A percentile compares a stretch with the other conserved stretches of the same genome.
phyloP scores from a whole-genome alignment of 1,140 invertebrate species.

The Meloidogyne chitwoodi region DNA sequence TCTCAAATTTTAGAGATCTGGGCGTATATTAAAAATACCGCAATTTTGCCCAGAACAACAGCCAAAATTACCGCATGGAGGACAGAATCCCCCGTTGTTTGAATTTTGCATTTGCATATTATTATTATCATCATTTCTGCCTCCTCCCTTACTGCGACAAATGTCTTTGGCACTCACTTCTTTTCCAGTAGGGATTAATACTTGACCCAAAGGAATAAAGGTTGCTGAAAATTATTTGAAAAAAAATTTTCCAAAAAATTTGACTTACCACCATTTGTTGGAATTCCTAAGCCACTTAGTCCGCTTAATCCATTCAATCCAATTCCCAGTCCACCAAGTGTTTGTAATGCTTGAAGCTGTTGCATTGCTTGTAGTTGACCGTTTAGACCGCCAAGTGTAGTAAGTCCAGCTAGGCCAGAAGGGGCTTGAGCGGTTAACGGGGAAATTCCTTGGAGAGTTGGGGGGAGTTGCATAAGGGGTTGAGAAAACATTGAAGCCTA shows the following conservation, averaged over 20 bases:
- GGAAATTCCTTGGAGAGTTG: not conserved
- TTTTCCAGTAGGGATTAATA: slow-evolving; percentile 17
- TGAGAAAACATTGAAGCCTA: slow-evolving; percentile 8
- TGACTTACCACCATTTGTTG: not conserved
- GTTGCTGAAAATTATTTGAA: slow-evolving; percentile 1
- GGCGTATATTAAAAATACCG: not conserved
- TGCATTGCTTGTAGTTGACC: slow-evolving; percentile 20
- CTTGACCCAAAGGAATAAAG: slow-evolving; percentile 17
- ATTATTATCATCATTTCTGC: not conserved
- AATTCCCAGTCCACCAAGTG: not conserved
- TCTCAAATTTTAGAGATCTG: not conserved
- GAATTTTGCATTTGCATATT: not conserved
- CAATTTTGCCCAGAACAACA: slow-evolving; percentile 8
- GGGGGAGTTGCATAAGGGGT: not conserved
- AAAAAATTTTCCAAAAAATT: not conserved
- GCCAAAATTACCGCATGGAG: slow-evolving; percentile 18
- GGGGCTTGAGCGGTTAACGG: not conserved
- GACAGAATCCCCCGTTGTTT: not conserved
- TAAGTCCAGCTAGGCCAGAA: not conserved
- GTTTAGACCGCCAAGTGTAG: not conserved
- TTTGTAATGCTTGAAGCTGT: slow-evolving; percentile 10
- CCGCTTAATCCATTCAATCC: slow-evolving; percentile 3
- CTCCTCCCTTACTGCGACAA: slow-evolving; percentile 8
- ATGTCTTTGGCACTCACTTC: slow-evolving; percentile 10
- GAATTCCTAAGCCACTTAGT: not conserved